phyloP scores from a whole-genome alignment of 1,140 invertebrate genomes.

The Papilio helenus region DNA sequence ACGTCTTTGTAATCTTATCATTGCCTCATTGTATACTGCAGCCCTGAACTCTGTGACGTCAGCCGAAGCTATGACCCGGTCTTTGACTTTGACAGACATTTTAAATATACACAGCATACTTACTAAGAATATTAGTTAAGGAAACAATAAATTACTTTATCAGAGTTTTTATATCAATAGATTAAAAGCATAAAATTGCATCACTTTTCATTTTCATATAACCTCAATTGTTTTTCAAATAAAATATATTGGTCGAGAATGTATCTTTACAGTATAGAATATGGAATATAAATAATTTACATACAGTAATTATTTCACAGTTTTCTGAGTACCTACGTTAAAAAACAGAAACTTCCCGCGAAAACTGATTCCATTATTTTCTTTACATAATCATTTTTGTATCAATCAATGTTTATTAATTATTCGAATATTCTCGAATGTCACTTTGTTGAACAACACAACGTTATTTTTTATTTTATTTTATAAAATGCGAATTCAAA shows the following conservation, averaged over 20 bases:
- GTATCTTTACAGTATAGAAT: too few relatives aligned
- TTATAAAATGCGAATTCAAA: slow-evolving; percentile 5
- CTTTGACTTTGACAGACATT: not conserved
- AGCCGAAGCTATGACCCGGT: not conserved
- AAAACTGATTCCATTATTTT: too few relatives aligned
- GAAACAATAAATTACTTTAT: not conserved
- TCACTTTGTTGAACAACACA: not conserved
- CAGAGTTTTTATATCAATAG: not conserved
- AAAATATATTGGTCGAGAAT: too few relatives aligned
- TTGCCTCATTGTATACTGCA: not conserved
- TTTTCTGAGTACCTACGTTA: too few relatives aligned
- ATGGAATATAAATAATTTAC: too few relatives aligned
- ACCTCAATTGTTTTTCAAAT: too few relatives aligned
- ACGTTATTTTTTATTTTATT: not conserved
- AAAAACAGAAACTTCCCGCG: too few relatives aligned
- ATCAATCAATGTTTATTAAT: too few relatives aligned
- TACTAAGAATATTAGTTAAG: not conserved
- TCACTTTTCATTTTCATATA: too few relatives aligned
- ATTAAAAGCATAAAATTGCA: not conserved
- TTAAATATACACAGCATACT: not conserved
- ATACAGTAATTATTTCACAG: too few relatives aligned
- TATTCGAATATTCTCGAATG: not conserved
- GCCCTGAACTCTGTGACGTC: not conserved
- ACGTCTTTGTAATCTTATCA: slow-evolving; percentile 16
- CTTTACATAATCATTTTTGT: too few relatives aligned